Conservation (phyloP, 1,140 invertebrate genomes). For the Platyscapa corneri region DNA sequence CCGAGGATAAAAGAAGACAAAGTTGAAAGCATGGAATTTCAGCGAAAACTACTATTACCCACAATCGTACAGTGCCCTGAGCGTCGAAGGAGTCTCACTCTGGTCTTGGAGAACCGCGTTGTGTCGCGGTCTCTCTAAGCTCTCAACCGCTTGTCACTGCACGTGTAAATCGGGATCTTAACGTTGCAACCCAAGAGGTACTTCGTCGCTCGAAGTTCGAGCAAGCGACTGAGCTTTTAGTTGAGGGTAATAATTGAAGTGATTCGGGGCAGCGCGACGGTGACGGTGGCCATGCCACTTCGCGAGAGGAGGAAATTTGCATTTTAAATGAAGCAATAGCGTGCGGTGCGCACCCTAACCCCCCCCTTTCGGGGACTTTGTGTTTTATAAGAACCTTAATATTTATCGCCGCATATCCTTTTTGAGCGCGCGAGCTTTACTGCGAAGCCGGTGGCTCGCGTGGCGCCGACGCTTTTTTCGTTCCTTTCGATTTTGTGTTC, state of each 20-base stretch:
- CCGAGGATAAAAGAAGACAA: not conserved
- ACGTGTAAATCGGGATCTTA: not conserved
- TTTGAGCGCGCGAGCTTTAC: constrained; percentile 52
- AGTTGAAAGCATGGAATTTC: not conserved
- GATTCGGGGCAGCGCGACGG: constrained; percentile 69
- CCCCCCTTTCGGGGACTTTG: constrained; percentile 63
- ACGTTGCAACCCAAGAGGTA: not conserved
- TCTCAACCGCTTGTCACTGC: too few relatives aligned
- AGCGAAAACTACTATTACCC: too few relatives aligned
- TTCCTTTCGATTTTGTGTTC: not conserved
- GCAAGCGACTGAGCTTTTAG: constrained; percentile 15
- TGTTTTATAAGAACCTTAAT: constrained; percentile 72
- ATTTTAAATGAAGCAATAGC: constrained; percentile 75
- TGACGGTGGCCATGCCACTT: constrained; percentile 65
- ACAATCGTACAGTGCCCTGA: too few relatives aligned
- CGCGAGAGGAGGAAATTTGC: constrained; percentile 66
- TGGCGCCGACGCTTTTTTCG: not conserved
- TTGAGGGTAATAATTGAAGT: constrained; percentile 67
- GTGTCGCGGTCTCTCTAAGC: not conserved
- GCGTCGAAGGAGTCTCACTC: too few relatives aligned
- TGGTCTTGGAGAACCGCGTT: too few relatives aligned
- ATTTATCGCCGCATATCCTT: constrained; percentile 70
- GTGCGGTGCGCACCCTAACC: constrained; percentile 61
- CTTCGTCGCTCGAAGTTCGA: not conserved
- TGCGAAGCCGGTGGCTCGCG: not conserved